These are phyloP conservation scores for Cephalotes varians DNA, from an alignment of 2,888 invertebrate genomes.

Conservation along the genomic window DNA sequence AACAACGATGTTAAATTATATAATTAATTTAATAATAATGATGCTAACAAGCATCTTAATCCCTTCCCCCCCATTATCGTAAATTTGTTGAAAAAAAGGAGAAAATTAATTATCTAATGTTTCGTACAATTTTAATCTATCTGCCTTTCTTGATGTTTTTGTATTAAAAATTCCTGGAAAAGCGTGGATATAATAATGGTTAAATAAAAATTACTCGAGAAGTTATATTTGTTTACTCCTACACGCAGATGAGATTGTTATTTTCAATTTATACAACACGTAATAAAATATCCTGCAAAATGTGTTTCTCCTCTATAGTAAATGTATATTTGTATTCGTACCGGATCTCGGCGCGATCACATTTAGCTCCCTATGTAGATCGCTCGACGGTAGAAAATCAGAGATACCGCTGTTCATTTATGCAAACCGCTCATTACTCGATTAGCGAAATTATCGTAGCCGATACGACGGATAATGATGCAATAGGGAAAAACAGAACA, in stretches of 20 bases:
- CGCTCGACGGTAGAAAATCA: constrained; percentile 26
- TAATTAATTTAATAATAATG: too few species aligned
- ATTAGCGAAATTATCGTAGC: constrained; percentile 45
- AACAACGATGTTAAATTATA: too few species aligned
- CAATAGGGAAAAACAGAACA: constrained; percentile 41
- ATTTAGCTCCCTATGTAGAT: constrained; percentile 15
- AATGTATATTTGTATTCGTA: constrained; percentile 6
- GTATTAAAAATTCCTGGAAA: not conserved
- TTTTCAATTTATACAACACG: not conserved
- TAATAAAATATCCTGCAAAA: not conserved
- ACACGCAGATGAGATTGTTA: not conserved
- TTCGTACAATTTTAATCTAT: not conserved
- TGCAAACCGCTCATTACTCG: constrained; percentile 51
- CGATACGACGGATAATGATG: constrained; percentile 40
- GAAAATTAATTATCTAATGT: constrained; percentile 6
- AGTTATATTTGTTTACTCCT: not conserved
- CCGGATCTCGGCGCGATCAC: constrained; percentile 7
- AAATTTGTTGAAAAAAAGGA: too few species aligned
- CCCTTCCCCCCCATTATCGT: too few species aligned
- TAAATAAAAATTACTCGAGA: not conserved
- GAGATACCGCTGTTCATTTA: constrained; percentile 47
- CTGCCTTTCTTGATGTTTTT: not conserved
- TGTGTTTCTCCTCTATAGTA: not conserved
- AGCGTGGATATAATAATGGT: not conserved
- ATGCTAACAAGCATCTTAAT: too few species aligned